Evolutionary conservation across 2,113 vertebrate genomes (phyloP).

Genomic region (Bubalus kerabau): DNA sequence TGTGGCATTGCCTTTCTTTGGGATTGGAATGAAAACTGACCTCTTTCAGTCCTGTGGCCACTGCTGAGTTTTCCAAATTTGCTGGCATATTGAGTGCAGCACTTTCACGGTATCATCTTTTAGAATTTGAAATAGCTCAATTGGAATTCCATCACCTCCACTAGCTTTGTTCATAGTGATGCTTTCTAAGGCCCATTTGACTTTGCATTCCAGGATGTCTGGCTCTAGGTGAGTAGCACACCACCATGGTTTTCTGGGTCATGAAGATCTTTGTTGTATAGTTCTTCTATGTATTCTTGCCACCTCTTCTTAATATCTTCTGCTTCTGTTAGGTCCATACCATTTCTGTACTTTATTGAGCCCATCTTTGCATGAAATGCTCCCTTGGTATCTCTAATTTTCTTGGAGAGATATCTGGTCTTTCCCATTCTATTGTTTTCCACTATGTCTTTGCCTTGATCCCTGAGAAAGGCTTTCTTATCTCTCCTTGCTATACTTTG

Average conservation of each 20-base stretch:
- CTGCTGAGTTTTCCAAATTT: not conserved
- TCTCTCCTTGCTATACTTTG: not conserved
- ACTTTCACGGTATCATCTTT: not conserved
- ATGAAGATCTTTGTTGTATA: not conserved
- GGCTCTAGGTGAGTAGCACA: not conserved
- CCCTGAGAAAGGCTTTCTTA: not conserved
- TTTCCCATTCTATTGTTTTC: not conserved
- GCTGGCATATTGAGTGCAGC: not conserved
- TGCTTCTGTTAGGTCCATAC: not conserved
- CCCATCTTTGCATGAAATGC: not conserved
- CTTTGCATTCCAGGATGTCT: not conserved
- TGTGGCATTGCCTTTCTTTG: not conserved
- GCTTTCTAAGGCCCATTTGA: not conserved
- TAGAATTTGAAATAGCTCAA: not conserved
- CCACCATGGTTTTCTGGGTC: not conserved
- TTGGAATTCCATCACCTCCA: not conserved
- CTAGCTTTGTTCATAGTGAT: not conserved
- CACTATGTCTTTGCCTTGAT: not conserved
- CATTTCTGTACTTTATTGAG: not conserved
- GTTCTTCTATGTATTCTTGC: not conserved
- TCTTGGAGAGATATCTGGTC: not conserved
- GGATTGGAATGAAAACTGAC: not conserved
- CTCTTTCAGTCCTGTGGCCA: not conserved
- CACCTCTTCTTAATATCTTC: not conserved
- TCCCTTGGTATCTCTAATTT: not conserved